phyloP scores from a whole-genome alignment of 1,140 invertebrate species.

The Megathymus violae region DNA sequence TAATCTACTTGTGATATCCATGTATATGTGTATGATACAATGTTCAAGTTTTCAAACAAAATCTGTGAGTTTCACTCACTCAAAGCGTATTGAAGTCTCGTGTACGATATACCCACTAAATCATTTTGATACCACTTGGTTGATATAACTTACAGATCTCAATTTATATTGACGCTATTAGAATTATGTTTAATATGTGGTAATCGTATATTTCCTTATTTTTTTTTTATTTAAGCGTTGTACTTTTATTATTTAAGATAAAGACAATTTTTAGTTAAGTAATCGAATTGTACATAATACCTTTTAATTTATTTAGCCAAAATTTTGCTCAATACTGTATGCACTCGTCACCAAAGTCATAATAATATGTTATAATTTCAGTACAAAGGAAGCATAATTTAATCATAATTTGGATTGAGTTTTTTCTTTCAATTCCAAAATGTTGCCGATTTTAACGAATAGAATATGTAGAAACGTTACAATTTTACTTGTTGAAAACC shows the following conservation, averaged over 20 bases:
- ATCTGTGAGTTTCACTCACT: not conserved
- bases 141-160: slow-evolving; percentile 63
- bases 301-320: slow-evolving; percentile 79
- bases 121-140: slow-evolving; percentile 23
- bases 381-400: slow-evolving; percentile 78
- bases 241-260: slow-evolving; percentile 65
- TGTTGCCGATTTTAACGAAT: slow-evolving; percentile 6
- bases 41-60: not conserved
- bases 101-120: slow-evolving; percentile 14
- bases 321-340: slow-evolving; percentile 82
- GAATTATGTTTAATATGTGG: slow-evolving; percentile 60
- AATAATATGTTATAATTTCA: slow-evolving; percentile 75
- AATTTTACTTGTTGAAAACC: not conserved
- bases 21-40: slow-evolving; percentile 10
- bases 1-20: slow-evolving; percentile 19
- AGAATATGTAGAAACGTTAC: not conserved
- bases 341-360: slow-evolving; percentile 82
- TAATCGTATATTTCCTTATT: slow-evolving; percentile 58
- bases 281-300: slow-evolving; percentile 69
- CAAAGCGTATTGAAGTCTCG: slow-evolving; percentile 6
- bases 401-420: slow-evolving; percentile 30
- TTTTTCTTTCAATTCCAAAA: slow-evolving; percentile 8
- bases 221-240: slow-evolving; percentile 52
- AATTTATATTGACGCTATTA: slow-evolving; percentile 81
- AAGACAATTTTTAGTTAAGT: slow-evolving; percentile 73